These are phyloP conservation scores for Bombus soroeensis DNA, from an alignment of 1,140 invertebrate genomes.

Conservation along the genomic window DNA sequence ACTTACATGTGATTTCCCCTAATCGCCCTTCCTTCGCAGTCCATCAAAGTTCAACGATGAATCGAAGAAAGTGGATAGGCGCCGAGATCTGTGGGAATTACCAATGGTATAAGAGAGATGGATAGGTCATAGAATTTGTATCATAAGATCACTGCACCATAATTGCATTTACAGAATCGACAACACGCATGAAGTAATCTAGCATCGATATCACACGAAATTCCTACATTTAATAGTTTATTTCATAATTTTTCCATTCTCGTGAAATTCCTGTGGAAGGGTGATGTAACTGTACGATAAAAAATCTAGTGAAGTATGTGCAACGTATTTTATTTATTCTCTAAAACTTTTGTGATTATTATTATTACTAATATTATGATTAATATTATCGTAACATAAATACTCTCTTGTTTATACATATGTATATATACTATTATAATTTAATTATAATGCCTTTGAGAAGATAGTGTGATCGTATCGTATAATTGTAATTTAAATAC, in stretches of 20 bases:
- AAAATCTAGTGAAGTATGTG: background rate
- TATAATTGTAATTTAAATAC: no score
- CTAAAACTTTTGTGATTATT: no score
- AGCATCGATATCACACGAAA: background rate
- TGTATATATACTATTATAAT: no score
- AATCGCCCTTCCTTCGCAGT: background rate
- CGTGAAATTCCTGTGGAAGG: background rate
- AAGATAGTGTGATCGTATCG: no score
- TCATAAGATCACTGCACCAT: conserved; percentile 28
- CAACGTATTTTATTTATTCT: background rate
- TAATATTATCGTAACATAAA: no score
- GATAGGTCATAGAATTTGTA: conserved; percentile 5
- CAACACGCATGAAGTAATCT: background rate
- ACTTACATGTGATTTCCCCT: background rate
- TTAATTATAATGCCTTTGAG: no score
- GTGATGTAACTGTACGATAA: background rate
- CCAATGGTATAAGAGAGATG: background rate
- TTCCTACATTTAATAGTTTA: background rate
- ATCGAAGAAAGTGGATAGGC: background rate
- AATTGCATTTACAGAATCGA: background rate
- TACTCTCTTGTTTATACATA: no score
- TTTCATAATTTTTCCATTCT: background rate
- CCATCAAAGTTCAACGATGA: background rate
- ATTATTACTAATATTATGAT: no score
- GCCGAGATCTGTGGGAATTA: background rate